phyloP scores from a whole-genome alignment of 2,888 invertebrate genomes.

The Noctua pronuba region DNA sequence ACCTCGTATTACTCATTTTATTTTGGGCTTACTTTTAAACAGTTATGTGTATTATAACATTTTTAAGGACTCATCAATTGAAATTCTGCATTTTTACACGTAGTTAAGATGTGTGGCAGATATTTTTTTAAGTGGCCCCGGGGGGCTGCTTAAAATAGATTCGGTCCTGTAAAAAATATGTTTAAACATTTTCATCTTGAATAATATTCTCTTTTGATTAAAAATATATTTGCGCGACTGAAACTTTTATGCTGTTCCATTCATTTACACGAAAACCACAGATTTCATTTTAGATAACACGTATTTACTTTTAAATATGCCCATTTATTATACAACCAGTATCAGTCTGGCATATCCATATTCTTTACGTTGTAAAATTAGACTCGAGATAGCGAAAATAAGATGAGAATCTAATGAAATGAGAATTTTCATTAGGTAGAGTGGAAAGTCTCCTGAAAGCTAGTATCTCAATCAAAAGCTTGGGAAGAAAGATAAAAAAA shows the following conservation, averaged over 20 bases:
- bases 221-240: neutral
- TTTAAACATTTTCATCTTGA: neutral
- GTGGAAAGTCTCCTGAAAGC: constrained; percentile 8
- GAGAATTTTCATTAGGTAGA: constrained; percentile 13
- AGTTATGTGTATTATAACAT: constrained; percentile 20
- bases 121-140: no score
- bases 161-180: neutral
- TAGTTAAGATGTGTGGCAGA: neutral
- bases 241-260: constrained; percentile 8
- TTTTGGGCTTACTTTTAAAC: constrained; percentile 31
- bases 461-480: constrained; percentile 16
- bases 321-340: constrained; percentile 16
- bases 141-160: no score
- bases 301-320: constrained; percentile 22
- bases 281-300: constrained; percentile 29
- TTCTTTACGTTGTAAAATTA: constrained; percentile 23
- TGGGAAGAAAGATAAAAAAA: neutral
- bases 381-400: neutral
- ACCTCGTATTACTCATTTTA: constrained; percentile 42
- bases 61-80: constrained; percentile 12
- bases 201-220: neutral
- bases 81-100: neutral
- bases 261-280: constrained; percentile 14
- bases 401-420: constrained; percentile 23
- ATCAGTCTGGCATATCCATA: constrained; percentile 12